Evolutionary conservation across 2,888 invertebrate species (phyloP).

Genomic region (Drosophila setosimentum): DNA sequence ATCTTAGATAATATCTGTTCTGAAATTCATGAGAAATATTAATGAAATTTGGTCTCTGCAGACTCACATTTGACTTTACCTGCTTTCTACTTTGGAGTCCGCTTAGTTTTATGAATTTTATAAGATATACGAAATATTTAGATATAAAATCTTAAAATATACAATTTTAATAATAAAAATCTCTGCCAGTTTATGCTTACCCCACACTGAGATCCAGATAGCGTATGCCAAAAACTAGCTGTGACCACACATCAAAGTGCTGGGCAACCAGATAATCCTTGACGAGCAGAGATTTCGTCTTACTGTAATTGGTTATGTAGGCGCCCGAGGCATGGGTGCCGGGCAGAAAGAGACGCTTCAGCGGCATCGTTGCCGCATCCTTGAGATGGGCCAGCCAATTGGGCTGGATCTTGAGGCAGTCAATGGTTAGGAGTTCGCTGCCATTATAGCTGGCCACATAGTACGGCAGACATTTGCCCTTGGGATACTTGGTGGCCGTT

Average conservation of each 20-base stretch:
- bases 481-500: slow-evolving; percentile 75
- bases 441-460: slow-evolving; percentile 90
- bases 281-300: slow-evolving; percentile 75
- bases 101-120: no score
- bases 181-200: slow-evolving; percentile 85
- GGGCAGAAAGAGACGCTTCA: slow-evolving; percentile 83
- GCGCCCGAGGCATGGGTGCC: slow-evolving; percentile 88
- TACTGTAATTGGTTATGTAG: slow-evolving; percentile 82
- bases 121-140: no score
- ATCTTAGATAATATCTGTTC: no score
- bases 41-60: no score
- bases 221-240: slow-evolving; percentile 93
- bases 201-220: slow-evolving; percentile 93
- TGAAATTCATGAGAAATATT: no score
- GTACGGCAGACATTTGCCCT: slow-evolving; percentile 89
- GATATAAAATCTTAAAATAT: no score
- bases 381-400: slow-evolving; percentile 92
- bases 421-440: slow-evolving; percentile 87
- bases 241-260: slow-evolving; percentile 92
- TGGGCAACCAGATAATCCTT: slow-evolving; percentile 87
- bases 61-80: no score
- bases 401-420: slow-evolving; percentile 92
- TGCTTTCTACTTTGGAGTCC: no score
- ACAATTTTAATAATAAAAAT: no score
- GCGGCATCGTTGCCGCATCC: slow-evolving; percentile 73